Percentiles rank a stretch among this genome's conserved stretches.
Conservation (phyloP, 2,113 vertebrate genomes). For the Chaetorhynchus papuensis region DNA sequence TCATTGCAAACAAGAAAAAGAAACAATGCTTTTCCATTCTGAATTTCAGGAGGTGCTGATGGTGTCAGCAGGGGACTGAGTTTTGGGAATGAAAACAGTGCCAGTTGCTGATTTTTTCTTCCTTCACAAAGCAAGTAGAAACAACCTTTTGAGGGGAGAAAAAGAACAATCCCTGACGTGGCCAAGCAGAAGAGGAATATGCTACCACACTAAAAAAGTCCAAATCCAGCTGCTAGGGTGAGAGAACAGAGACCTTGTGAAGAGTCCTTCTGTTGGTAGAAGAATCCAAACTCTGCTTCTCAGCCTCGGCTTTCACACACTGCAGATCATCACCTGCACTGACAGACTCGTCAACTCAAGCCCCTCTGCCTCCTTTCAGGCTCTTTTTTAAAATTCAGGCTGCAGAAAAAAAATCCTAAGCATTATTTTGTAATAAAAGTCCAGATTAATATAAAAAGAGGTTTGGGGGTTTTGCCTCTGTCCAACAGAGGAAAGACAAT, state of each 20-base stretch:
- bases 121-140: background rate
- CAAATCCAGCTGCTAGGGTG: background rate
- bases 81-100: background rate
- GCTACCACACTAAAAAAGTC: background rate
- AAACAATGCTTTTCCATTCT: background rate
- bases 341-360: background rate
- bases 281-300: background rate
- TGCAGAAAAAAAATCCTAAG: background rate
- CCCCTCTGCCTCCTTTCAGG: background rate
- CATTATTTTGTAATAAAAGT: background rate
- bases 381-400: background rate
- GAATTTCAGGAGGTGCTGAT: background rate
- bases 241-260: background rate
- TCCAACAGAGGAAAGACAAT: background rate
- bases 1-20: background rate
- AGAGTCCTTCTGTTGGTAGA: accelerated
- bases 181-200: background rate
- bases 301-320: background rate
- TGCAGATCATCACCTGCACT: background rate
- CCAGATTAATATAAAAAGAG: background rate
- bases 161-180: background rate
- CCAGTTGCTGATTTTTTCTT: background rate
- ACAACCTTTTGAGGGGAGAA: background rate
- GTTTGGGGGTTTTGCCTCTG: background rate
- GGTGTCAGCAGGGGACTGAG: background rate